Evolutionary conservation across 2,797 vertebrate genomes (phyloP).

Genomic region (Xiphophorus birchmanni): DNA sequence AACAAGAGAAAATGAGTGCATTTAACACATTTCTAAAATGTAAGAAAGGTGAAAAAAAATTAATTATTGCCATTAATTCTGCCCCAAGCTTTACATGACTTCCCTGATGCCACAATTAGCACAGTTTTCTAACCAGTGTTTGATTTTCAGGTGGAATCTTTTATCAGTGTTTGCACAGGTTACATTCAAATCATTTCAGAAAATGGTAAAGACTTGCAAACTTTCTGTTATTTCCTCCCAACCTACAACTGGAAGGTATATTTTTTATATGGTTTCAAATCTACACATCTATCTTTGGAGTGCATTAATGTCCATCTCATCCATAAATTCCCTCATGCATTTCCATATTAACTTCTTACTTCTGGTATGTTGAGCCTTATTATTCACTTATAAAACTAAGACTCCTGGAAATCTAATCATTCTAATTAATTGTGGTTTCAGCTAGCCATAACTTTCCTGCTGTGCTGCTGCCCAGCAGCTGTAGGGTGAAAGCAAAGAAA

Average conservation of each 20-base stretch:
- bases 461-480: neutral
- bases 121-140: neutral
- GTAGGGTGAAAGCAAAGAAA: slow-evolving; percentile 14
- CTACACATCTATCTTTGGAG: neutral
- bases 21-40: neutral
- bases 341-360: neutral
- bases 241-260: neutral
- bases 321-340: neutral
- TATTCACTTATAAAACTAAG: neutral
- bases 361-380: neutral
- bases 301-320: neutral
- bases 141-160: neutral
- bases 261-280: neutral
- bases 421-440: neutral
- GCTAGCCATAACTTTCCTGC: neutral
- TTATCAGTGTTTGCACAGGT: neutral
- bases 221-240: neutral
- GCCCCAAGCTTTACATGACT: neutral
- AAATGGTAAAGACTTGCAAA: neutral
- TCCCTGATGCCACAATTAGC: too few species aligned
- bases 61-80: neutral
- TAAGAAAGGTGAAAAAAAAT: neutral
- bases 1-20: neutral
- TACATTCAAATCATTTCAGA: neutral
- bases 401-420: neutral